Evolutionary conservation across 1,140 invertebrate species (phyloP).

Genomic region (Pristionchus pacificus): DNA sequence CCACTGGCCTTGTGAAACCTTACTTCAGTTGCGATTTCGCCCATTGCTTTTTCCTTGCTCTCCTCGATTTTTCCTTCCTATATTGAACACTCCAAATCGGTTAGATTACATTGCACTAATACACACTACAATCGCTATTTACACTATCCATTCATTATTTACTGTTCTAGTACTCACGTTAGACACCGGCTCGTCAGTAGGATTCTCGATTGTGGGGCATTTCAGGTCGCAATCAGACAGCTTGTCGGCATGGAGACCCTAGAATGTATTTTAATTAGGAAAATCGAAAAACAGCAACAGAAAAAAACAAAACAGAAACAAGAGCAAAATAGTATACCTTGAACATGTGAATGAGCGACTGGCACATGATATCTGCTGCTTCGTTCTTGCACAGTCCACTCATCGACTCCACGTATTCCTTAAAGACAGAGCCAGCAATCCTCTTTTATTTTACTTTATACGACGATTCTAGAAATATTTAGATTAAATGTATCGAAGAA

Average conservation of each 20-base stretch:
- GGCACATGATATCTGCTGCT: constrained; percentile 54
- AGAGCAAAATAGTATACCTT: constrained; percentile 30
- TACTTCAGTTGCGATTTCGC: too few species aligned
- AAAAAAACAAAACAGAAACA: not conserved
- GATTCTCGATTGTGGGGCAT: constrained; percentile 39
- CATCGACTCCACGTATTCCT: constrained; percentile 48
- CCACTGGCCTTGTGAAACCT: too few species aligned
- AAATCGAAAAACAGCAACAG: not conserved
- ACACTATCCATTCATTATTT: too few species aligned
- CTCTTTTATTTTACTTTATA: not conserved
- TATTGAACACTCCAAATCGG: too few species aligned
- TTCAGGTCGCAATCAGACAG: constrained; percentile 44
- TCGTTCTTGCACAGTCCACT: constrained; percentile 51
- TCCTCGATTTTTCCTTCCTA: too few species aligned
- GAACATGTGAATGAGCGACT: constrained; percentile 42
- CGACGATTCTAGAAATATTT: not conserved
- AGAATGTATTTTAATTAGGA: constrained; percentile 7
- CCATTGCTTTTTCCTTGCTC: constrained; percentile 17
- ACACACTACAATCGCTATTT: too few species aligned
- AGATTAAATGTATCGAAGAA: not conserved
- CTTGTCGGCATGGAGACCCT: constrained; percentile 54
- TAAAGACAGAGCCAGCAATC: constrained; percentile 18
- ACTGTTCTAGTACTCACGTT: too few species aligned
- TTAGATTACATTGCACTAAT: too few species aligned
- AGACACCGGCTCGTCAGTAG: not conserved